Evolutionary conservation across 2,113 vertebrate genomes (phyloP).

Genomic region (Arothron firmamentum): DNA sequence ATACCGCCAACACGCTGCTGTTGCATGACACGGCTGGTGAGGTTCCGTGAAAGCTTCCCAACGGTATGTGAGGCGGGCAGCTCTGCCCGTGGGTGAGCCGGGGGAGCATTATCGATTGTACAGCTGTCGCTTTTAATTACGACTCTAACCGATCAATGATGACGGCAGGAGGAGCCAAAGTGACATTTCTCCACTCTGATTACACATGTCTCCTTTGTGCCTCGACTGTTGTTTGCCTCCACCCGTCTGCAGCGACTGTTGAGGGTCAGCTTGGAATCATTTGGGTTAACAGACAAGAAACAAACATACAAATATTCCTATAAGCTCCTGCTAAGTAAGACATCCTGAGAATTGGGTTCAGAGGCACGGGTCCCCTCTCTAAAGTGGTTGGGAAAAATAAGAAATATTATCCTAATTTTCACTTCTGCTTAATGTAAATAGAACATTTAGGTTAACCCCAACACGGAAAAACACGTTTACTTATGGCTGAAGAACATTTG

Average conservation of each 20-base stretch:
- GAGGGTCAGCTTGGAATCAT: slow-evolving; percentile 1
- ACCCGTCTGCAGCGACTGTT: slow-evolving; percentile 24
- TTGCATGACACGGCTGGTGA: slow-evolving; percentile 46
- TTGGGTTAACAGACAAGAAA: slow-evolving; percentile 10
- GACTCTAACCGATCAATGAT: slow-evolving; percentile 52
- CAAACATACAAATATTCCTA: background rate
- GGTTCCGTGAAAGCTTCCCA: slow-evolving; percentile 4
- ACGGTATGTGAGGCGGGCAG: slow-evolving; percentile 11
- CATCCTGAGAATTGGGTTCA: too few relatives aligned
- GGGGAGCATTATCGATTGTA: slow-evolving; percentile 53
- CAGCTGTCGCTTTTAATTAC: slow-evolving; percentile 57
- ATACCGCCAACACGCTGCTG: slow-evolving; percentile 8
- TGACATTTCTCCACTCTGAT: slow-evolving; percentile 55
- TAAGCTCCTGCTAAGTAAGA: too few relatives aligned
- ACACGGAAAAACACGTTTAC: background rate
- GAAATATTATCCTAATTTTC: too few relatives aligned
- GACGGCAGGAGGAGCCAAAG: slow-evolving; percentile 40
- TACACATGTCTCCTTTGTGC: slow-evolving; percentile 46
- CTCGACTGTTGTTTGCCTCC: slow-evolving; percentile 24
- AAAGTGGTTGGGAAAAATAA: too few relatives aligned
- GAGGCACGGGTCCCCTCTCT: too few relatives aligned
- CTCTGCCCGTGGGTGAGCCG: slow-evolving; percentile 7
- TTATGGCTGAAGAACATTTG: slow-evolving; percentile 24
- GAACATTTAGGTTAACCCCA: background rate
- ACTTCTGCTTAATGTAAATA: background rate